These are phyloP conservation scores for Cyclargus thomasi DNA, from an alignment of 1,140 invertebrate genomes.

Conservation along the genomic window DNA sequence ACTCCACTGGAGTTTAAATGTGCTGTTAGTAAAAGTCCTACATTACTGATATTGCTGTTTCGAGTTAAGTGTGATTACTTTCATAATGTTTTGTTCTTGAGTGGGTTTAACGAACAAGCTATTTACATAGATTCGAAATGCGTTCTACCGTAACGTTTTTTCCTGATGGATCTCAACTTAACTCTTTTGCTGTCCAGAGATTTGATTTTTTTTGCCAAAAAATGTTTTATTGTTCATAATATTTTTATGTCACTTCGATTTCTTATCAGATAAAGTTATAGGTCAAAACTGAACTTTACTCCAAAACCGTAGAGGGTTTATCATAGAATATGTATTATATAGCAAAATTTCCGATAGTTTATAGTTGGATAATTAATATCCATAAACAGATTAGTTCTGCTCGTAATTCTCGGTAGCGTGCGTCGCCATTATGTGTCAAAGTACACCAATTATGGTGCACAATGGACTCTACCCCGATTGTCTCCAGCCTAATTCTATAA, in stretches of 20 bases:
- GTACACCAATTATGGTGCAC: slow-evolving; percentile 38
- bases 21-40: background rate
- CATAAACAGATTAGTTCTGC: background rate
- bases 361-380: slow-evolving; percentile 12
- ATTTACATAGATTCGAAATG: too few relatives aligned
- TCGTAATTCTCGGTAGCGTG: slow-evolving; percentile 17
- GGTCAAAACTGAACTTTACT: too few relatives aligned
- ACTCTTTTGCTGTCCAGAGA: too few relatives aligned
- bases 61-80: background rate
- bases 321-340: background rate
- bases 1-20: slow-evolving; percentile 14
- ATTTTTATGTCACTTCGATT: too few relatives aligned
- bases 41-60: background rate
- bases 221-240: too few relatives aligned
- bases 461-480: slow-evolving; percentile 29
- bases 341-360: background rate
- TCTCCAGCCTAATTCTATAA: slow-evolving; percentile 3
- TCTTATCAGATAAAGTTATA: too few relatives aligned
- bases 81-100: background rate
- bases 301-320: too few relatives aligned
- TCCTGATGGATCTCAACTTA: too few relatives aligned
- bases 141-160: too few relatives aligned
- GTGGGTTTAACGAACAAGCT: background rate
- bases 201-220: too few relatives aligned
- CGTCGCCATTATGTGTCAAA: slow-evolving; percentile 27